These are phyloP conservation scores for Uropsilus gracilis DNA, from an alignment of 2,113 vertebrate genomes.

Conservation along the genomic window DNA sequence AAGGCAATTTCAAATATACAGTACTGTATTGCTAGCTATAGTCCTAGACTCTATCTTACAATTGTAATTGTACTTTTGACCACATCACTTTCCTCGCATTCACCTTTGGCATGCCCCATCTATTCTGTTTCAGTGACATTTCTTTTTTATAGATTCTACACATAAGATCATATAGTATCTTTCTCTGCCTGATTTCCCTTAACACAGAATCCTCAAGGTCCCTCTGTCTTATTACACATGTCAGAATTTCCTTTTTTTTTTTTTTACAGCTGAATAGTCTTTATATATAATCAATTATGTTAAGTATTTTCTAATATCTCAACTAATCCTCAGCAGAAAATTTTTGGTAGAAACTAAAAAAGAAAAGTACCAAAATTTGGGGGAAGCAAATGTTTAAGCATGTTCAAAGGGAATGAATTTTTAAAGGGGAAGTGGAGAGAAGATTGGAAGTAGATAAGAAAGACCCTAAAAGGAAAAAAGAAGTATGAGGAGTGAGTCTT, in stretches of 20 bases:
- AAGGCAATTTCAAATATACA: not conserved
- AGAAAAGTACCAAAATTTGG: not conserved
- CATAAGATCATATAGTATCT: not conserved
- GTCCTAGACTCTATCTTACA: not conserved
- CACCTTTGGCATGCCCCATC: not conserved
- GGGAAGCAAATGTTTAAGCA: not conserved
- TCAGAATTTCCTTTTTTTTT: not conserved
- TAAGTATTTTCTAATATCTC: not conserved
- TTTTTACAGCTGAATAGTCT: not conserved
- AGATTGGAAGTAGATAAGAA: not conserved
- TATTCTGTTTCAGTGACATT: not conserved
- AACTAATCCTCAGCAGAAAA: not conserved
- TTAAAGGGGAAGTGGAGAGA: not conserved
- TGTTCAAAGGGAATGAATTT: slow-evolving; percentile 40
- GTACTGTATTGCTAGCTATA: not conserved
- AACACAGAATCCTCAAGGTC: not conserved
- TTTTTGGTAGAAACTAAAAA: not conserved
- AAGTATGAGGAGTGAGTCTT: not conserved
- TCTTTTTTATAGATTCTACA: not conserved
- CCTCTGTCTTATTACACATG: not conserved
- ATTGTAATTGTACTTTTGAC: not conserved
- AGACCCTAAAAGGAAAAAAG: not conserved
- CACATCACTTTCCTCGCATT: not conserved
- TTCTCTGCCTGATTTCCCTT: not conserved
- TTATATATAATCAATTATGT: not conserved